phyloP scores from a whole-genome alignment of 2,113 vertebrate species.

The Raja brachyura region DNA sequence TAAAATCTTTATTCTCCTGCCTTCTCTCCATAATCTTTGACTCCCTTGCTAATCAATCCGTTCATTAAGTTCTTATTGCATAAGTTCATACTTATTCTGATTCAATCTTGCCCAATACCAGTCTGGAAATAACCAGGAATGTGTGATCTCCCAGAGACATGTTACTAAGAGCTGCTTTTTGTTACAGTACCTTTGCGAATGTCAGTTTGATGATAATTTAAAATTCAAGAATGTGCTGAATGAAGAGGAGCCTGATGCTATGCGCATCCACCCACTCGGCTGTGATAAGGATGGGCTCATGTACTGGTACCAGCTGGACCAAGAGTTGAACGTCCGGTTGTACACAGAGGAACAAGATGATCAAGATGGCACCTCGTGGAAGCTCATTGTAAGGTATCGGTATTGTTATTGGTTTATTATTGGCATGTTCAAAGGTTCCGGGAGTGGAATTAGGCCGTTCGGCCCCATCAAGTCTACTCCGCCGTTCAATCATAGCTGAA shows the following conservation, averaged over 20 bases:
- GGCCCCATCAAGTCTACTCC: too few species aligned
- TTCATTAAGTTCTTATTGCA: too few species aligned
- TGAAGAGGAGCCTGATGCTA: constrained; percentile 86
- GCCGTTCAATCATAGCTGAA: too few species aligned
- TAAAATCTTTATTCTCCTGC: too few species aligned
- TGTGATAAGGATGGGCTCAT: constrained; percentile 82
- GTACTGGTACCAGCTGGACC: constrained; percentile 95
- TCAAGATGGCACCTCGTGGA: constrained; percentile 87
- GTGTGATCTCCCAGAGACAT: background rate
- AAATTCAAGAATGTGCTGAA: constrained; percentile 93
- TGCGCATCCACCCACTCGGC: constrained; percentile 90
- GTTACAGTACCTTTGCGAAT: constrained; percentile 87
- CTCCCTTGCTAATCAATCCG: too few species aligned
- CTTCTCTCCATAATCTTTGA: too few species aligned
- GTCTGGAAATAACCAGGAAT: background rate
- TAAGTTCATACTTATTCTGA: too few species aligned
- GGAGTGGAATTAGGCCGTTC: too few species aligned
- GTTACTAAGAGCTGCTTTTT: constrained; percentile 38
- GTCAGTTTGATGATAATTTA: constrained; percentile 97
- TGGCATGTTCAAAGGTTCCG: too few species aligned
- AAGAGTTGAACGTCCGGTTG: constrained; percentile 88
- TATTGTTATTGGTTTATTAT: too few species aligned
- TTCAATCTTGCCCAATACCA: too few species aligned
- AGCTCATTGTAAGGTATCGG: constrained; percentile 83
- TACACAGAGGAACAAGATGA: constrained; percentile 98